A percentile compares a stretch with the other conserved stretches of the same genome.
These are phyloP conservation scores for Ovis canadensis DNA, from an alignment of 2,113 vertebrate species.

Conservation along the genomic window DNA sequence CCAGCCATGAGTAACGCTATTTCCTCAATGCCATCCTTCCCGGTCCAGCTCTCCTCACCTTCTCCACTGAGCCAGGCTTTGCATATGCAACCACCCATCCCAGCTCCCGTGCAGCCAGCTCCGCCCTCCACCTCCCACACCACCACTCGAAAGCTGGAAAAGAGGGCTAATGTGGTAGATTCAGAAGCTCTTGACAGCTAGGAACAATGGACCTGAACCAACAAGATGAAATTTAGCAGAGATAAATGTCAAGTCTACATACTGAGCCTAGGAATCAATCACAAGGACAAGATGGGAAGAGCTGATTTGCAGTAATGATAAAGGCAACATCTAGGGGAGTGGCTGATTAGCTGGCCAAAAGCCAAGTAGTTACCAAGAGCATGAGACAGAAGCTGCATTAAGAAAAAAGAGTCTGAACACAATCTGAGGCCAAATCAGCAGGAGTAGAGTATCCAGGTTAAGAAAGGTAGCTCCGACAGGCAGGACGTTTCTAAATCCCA, in stretches of 20 bases:
- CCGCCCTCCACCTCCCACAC: not conserved
- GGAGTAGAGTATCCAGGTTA: not conserved
- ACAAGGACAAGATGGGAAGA: not conserved
- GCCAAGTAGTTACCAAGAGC: not conserved
- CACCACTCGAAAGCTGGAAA: not conserved
- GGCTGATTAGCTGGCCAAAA: not conserved
- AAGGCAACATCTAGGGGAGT: not conserved
- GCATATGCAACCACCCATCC: not conserved
- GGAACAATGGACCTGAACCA: slow-evolving; percentile 56
- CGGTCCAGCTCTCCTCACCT: not conserved
- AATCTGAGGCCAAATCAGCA: not conserved
- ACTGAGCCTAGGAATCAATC: slow-evolving; percentile 39
- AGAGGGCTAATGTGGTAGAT: not conserved
- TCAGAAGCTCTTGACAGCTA: slow-evolving; percentile 20
- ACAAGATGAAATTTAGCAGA: slow-evolving; percentile 61
- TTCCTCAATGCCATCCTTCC: not conserved
- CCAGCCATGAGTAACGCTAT: not conserved
- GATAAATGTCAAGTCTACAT: slow-evolving; percentile 63
- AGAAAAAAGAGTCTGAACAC: not conserved
- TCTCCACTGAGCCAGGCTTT: not conserved
- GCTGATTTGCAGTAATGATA: not conserved
- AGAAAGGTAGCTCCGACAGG: not conserved
- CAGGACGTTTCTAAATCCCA: not conserved
- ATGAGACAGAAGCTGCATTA: not conserved
- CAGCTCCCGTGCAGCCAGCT: not conserved